Base-by-base conservation (phyloP, 2,888 invertebrate species). In the Ypsolopha scabrella region DNA sequence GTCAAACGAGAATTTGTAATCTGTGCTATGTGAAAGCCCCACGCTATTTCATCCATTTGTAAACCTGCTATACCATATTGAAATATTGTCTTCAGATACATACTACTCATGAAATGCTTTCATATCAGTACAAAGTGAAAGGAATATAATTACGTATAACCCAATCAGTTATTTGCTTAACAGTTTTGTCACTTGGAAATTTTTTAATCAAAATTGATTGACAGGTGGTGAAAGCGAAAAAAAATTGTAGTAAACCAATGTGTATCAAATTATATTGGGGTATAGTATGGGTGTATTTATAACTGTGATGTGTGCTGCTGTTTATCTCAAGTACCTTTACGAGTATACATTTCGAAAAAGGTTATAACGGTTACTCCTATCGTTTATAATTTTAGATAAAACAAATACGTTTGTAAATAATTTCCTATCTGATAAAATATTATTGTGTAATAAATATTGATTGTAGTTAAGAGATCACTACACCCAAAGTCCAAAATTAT, bases 401-500 rank as follows among this genome's bases (percentile, higher is more conserved):
- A 24, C 24, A 24, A 48, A 13, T 14, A 13, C 43, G 13, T 13
- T 45, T 47, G 47, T 50, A 36, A 41, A 50, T 49, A 41, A 24
- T 39, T 33, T 13, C 33, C 10, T 46, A 49, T 39, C 37, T 37
- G 11, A 36, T 35, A 35, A 36, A 41, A 13, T 65, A 64, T 69
- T 69, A 67, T 69, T 59, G 67, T 67, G 72, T 69, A 65, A 60
- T 61, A 65, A 60, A 60, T 57, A 56, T 57, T 63, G 68, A 69
- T 69, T 71, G 66, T 65, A 64, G 60, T 65, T 66, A 69, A 66
- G 62, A 59, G 62, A 41, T 60, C 61, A 64, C 63, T 60, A 61
- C 64, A 71, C 75, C 68, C 68, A 70, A 77, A 75, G 76, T 80
- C 78, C 76, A 74, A 73, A 69, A 62, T 57, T 57, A 61, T 62